phyloP scores from a whole-genome alignment of 2,113 vertebrate species.

The Machaerirhynchus nigripectus region DNA sequence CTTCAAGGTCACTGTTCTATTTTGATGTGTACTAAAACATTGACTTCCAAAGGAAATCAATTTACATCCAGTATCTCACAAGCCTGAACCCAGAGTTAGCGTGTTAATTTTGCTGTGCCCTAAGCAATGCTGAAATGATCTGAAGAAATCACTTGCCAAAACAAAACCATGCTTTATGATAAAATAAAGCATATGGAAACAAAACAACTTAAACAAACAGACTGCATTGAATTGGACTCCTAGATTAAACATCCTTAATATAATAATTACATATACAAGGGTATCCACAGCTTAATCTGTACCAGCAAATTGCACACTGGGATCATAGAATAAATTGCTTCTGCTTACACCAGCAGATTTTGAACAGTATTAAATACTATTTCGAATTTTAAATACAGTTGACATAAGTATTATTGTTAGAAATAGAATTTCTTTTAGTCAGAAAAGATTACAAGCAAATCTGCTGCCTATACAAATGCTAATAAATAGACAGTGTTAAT shows the following conservation, averaged over 20 bases:
- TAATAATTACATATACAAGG: background rate
- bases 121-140: background rate
- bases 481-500: background rate
- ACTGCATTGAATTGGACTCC: background rate
- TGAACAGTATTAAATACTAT: background rate
- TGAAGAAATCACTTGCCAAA: background rate
- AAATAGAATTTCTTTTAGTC: background rate
- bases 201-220: background rate
- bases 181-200: background rate
- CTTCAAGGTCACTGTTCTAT: background rate
- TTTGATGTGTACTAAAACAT: background rate
- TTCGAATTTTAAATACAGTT: background rate
- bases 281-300: background rate
- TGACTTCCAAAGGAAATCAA: background rate
- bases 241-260: background rate
- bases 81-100: background rate
- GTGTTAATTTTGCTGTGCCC: background rate
- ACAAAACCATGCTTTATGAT: background rate
- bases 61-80: background rate
- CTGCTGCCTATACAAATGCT: background rate
- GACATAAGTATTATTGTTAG: background rate
- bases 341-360: background rate
- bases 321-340: background rate
- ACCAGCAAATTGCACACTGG: background rate
- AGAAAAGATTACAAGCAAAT: background rate